Evolutionary conservation across 2,888 invertebrate genomes (phyloP).

Genomic region (Lepidonotus clava): DNA sequence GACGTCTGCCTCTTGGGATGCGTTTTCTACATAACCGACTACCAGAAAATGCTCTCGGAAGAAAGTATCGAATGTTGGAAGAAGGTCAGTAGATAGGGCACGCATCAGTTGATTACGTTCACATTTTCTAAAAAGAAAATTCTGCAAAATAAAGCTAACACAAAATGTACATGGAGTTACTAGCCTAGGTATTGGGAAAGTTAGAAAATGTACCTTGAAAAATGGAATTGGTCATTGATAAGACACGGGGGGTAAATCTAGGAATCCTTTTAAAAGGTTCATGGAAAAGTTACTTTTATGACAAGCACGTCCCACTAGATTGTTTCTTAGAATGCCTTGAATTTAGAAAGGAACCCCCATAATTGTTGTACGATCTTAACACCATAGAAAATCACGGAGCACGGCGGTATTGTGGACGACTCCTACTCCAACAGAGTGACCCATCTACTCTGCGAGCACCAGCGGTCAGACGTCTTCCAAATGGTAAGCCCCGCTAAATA

Average conservation of each 20-base stretch:
- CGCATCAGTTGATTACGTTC: not conserved
- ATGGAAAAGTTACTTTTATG: too few relatives aligned
- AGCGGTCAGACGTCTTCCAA: slow-evolving; percentile 93
- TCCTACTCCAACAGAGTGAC: slow-evolving; percentile 93
- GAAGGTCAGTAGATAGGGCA: slow-evolving; percentile 85
- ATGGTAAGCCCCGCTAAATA: slow-evolving; percentile 82
- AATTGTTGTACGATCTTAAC: too few relatives aligned
- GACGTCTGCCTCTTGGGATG: slow-evolving; percentile 95
- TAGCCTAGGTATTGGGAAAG: too few relatives aligned
- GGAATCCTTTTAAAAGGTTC: too few relatives aligned
- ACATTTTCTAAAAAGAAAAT: not conserved
- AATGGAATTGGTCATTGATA: too few relatives aligned
- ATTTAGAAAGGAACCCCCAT: too few relatives aligned
- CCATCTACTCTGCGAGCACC: slow-evolving; percentile 94
- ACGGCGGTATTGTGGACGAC: slow-evolving; percentile 94
- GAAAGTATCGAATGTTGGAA: slow-evolving; percentile 77
- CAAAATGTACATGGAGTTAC: too few relatives aligned
- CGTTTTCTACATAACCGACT: slow-evolving; percentile 92
- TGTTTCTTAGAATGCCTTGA: too few relatives aligned
- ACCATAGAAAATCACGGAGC: slow-evolving; percentile 81
- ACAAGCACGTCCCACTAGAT: too few relatives aligned
- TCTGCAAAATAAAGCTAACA: too few relatives aligned
- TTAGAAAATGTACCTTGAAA: too few relatives aligned
- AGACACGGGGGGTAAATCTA: too few relatives aligned
- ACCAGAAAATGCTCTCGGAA: slow-evolving; percentile 83